phyloP scores from a whole-genome alignment of 2,888 invertebrate species.

The Agriopis leucophaearia region DNA sequence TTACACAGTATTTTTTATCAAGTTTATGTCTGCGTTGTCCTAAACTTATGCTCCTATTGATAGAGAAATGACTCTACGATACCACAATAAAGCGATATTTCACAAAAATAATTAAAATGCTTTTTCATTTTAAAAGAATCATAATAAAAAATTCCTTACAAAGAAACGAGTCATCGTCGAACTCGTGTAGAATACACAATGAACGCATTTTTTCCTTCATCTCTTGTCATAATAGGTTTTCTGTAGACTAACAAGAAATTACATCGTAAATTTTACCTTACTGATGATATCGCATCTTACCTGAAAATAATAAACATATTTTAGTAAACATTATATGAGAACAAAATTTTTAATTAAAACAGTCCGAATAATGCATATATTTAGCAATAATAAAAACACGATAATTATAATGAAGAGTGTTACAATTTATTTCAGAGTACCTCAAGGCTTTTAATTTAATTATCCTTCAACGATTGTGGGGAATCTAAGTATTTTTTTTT shows the following conservation, averaged over 20 bases:
- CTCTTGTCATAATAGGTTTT: constrained; percentile 31
- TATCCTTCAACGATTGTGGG: too few species aligned
- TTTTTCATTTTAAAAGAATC: constrained; percentile 24
- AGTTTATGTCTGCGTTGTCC: too few species aligned
- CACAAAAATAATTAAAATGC: constrained; percentile 32
- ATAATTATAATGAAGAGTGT: too few species aligned
- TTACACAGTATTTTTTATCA: too few species aligned
- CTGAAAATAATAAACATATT: constrained; percentile 55
- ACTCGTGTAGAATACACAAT: constrained; percentile 43
- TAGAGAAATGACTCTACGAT: not conserved
- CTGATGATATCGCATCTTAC: constrained; percentile 57
- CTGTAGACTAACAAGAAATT: constrained; percentile 44
- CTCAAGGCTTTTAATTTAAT: too few species aligned
- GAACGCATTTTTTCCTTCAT: constrained; percentile 31
- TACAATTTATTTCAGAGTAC: too few species aligned
- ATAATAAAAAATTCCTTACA: constrained; percentile 37
- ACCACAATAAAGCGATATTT: constrained; percentile 15
- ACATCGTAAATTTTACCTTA: constrained; percentile 52
- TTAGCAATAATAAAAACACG: too few species aligned
- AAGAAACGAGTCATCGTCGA: constrained; percentile 33
- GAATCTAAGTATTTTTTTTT: too few species aligned
- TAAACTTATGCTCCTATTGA: too few species aligned
- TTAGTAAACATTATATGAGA: constrained; percentile 39
- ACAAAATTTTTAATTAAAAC: not conserved
- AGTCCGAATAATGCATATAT: too few species aligned